phyloP scores from a whole-genome alignment of 1,140 invertebrate species.

The Maconellicoccus hirsutus region DNA sequence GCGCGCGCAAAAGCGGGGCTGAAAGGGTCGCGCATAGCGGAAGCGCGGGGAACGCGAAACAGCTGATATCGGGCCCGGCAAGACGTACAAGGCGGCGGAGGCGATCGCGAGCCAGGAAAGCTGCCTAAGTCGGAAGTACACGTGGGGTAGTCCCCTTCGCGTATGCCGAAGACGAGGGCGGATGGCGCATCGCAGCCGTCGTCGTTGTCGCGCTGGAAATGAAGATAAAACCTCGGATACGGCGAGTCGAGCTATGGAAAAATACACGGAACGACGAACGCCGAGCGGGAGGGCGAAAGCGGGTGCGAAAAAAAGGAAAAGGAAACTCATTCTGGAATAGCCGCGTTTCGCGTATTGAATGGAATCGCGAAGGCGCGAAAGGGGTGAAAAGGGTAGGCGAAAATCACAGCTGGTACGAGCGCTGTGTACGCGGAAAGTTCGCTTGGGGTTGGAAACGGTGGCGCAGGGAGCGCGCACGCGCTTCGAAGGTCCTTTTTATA shows the following conservation, averaged over 20 bases:
- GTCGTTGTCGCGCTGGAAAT: no score
- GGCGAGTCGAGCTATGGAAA: no score
- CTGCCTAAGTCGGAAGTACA: slow-evolving; percentile 15
- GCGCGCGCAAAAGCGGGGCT: neutral
- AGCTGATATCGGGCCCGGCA: neutral
- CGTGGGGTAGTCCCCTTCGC: slow-evolving; percentile 11
- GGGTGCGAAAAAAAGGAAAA: no score
- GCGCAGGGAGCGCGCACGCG: neutral
- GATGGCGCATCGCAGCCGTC: no score
- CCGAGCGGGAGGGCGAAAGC: no score
- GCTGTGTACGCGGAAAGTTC: neutral
- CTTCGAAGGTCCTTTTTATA: neutral
- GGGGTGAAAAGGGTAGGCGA: neutral
- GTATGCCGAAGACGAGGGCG: neutral
- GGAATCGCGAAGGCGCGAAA: no score
- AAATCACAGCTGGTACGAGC: slow-evolving; percentile 1
- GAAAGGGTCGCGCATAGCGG: neutral
- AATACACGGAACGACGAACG: no score
- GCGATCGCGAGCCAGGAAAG: no score
- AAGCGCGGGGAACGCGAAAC: neutral
- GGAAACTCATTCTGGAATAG: no score
- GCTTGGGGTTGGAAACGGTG: neutral
- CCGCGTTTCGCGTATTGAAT: no score
- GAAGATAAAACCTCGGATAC: no score
- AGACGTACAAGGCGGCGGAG: no score